phyloP scores from a whole-genome alignment of 2,888 invertebrate species.

The Microctonus aethiopoides region DNA sequence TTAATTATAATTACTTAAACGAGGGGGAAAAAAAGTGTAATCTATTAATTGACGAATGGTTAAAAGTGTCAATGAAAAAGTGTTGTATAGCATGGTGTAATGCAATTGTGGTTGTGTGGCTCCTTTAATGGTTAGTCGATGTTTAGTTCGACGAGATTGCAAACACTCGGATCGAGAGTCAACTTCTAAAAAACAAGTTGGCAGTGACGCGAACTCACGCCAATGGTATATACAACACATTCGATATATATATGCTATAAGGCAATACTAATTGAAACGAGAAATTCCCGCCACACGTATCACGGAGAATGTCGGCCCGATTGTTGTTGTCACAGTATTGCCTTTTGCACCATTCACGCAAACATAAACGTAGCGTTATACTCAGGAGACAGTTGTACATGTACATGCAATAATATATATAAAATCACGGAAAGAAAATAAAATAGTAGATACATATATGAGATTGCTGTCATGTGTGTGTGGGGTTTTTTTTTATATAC shows the following conservation, averaged over 20 bases:
- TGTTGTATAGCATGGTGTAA: conserved; percentile 30
- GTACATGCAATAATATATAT: conserved; percentile 7
- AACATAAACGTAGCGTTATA: conserved; percentile 20
- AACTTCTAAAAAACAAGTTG: conserved; percentile 26
- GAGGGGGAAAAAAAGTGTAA: conserved; percentile 1
- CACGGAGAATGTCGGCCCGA: conserved; percentile 39
- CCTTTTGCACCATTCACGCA: conserved; percentile 8
- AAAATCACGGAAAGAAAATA: no score
- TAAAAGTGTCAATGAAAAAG: conserved; percentile 43
- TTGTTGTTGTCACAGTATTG: conserved; percentile 39
- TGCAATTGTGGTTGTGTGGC: conserved; percentile 14
- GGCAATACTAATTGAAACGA: conserved; percentile 48
- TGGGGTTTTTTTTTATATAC: no score
- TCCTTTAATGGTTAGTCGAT: conserved; percentile 42
- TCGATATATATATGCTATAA: conserved; percentile 25
- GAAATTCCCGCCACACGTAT: conserved; percentile 44
- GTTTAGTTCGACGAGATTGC: conserved; percentile 30
- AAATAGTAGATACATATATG: no score
- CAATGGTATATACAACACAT: conserved; percentile 1
- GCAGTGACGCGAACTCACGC: conserved; percentile 24
- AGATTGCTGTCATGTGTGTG: no score
- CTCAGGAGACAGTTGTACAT: conserved; percentile 4
- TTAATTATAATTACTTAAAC: neutral
- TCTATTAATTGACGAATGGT: conserved; percentile 13
- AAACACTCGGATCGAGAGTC: conserved; percentile 5